These are phyloP conservation scores for Perognathus longimembris DNA, from an alignment of 2,113 vertebrate genomes.

Conservation along the genomic window DNA sequence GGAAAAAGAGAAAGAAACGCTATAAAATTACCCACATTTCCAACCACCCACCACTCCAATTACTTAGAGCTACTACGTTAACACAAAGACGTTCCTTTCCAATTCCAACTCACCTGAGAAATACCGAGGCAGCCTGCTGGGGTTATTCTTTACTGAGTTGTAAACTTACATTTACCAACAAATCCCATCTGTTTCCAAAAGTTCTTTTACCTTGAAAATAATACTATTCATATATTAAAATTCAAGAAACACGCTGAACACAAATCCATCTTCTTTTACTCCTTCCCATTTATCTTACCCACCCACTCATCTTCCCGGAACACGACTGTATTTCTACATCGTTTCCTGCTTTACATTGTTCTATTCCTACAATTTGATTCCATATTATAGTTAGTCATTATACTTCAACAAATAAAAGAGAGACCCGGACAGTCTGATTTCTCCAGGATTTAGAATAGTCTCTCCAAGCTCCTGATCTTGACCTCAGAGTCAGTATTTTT, in stretches of 20 bases:
- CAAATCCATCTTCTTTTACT: neutral
- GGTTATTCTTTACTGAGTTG: constrained; percentile 3
- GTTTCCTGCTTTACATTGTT: neutral
- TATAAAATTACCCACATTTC: constrained; percentile 15
- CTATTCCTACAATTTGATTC: neutral
- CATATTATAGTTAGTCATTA: neutral
- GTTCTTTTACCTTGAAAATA: constrained; percentile 60
- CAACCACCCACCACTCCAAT: neutral
- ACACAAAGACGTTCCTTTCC: constrained; percentile 41
- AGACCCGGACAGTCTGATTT: constrained; percentile 25
- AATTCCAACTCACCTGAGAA: constrained; percentile 30
- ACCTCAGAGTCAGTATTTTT: constrained; percentile 15
- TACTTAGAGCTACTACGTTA: neutral
- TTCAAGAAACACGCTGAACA: neutral
- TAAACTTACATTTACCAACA: constrained; percentile 48
- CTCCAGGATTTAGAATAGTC: neutral
- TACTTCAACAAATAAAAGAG: constrained; percentile 37
- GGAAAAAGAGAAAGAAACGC: neutral
- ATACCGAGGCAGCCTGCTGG: neutral
- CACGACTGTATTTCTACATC: neutral
- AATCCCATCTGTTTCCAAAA: neutral
- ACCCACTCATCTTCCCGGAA: neutral
- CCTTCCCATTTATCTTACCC: neutral
- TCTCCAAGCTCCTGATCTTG: constrained; percentile 6
- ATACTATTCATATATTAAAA: constrained; percentile 57